Conservation (phyloP, 2,797 vertebrate genomes). For the Enteromius afrohamiltoni region DNA sequence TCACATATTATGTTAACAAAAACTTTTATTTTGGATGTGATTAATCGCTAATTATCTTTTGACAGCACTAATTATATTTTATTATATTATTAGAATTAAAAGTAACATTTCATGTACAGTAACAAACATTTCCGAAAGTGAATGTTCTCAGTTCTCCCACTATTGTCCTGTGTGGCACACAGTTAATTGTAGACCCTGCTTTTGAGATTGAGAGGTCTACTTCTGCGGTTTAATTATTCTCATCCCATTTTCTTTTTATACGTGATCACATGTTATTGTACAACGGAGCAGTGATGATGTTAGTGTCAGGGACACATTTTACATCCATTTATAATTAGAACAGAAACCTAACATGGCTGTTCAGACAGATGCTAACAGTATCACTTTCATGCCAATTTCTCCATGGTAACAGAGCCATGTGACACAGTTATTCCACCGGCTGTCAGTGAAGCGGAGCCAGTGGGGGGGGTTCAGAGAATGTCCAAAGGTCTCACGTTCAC, state of each 20-base stretch:
- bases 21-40: too few species aligned
- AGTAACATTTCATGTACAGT: not conserved
- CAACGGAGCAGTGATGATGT: conserved; percentile 32
- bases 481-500: conserved; percentile 34
- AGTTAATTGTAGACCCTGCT: conserved; percentile 13
- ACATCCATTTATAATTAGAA: conserved; percentile 49
- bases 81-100: not conserved
- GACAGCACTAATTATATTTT: not conserved
- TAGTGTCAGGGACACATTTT: conserved; percentile 39
- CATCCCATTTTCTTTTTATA: conserved; percentile 29
- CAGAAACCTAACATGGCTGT: conserved; percentile 46
- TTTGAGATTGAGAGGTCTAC: not conserved
- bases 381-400: conserved; percentile 50
- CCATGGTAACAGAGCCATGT: conserved; percentile 56
- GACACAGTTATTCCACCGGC: conserved; percentile 37
- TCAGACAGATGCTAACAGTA: conserved; percentile 48
- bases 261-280: conserved; percentile 34
- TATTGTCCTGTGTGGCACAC: not conserved
- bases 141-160: not conserved
- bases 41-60: too few species aligned
- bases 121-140: not conserved
- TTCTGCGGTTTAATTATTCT: conserved; percentile 34
- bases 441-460: conserved; percentile 29
- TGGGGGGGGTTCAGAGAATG: not conserved
- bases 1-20: too few species aligned